Conservation (phyloP, 2,797 vertebrate genomes). For the Moxostoma hubbsi region DNA sequence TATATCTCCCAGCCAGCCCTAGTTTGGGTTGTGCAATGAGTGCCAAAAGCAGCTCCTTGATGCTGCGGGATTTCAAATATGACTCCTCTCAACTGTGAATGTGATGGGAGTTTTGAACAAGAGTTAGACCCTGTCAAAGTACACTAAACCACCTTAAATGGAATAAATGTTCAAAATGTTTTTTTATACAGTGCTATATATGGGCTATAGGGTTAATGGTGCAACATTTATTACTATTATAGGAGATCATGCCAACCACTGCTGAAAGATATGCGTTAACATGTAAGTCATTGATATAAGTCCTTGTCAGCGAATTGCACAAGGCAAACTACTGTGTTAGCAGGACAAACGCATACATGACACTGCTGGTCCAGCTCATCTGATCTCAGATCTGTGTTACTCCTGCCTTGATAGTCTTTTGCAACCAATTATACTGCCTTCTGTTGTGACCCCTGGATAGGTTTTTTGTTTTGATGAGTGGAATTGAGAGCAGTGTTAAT, state of each 20-base stretch:
- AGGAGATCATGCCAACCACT: conserved; percentile 20
- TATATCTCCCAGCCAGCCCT: too few species aligned
- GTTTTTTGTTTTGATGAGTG: conserved; percentile 55
- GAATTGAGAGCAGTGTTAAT: conserved; percentile 38
- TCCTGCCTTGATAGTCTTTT: not conserved
- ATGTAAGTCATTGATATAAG: conserved; percentile 4
- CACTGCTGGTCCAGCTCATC: not conserved
- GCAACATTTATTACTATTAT: conserved; percentile 21
- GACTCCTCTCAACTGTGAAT: not conserved
- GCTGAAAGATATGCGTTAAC: conserved; percentile 6
- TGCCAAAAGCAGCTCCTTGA: too few species aligned
- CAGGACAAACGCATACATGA: conserved; percentile 20
- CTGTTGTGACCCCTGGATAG: conserved; percentile 14
- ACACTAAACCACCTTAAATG: conserved; percentile 21
- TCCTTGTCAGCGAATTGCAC: conserved; percentile 18
- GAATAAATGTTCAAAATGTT: conserved; percentile 18
- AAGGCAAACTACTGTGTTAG: conserved; percentile 36
- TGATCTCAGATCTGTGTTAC: conserved; percentile 15
- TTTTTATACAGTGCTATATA: not conserved
- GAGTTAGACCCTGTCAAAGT: not conserved
- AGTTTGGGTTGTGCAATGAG: too few species aligned
- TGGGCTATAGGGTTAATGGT: conserved; percentile 2
- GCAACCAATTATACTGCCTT: conserved; percentile 22
- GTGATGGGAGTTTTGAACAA: not conserved
- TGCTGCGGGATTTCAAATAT: too few species aligned